These are phyloP conservation scores for Merops nubicus DNA, from an alignment of 2,113 vertebrate species.

Conservation along the genomic window DNA sequence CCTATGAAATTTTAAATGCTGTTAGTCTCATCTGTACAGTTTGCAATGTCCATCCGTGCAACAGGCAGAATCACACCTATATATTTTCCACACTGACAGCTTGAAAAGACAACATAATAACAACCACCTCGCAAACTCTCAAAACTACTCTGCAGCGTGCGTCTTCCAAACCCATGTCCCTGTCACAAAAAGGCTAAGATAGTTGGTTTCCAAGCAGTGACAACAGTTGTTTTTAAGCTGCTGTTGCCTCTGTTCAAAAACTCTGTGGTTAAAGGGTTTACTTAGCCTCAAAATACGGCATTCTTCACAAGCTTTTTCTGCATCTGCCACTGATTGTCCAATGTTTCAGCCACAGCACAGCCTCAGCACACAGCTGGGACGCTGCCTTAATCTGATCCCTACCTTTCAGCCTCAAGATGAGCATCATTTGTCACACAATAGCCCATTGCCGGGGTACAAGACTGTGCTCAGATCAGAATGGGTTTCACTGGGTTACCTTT, in stretches of 20 bases:
- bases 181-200: neutral
- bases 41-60: neutral
- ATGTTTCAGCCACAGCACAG: neutral
- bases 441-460: fast-evolving
- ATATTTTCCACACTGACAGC: neutral
- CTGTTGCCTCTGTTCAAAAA: neutral
- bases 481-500: neutral
- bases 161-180: neutral
- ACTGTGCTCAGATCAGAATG: neutral
- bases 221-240: neutral
- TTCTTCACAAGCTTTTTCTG: neutral
- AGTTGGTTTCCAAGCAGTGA: neutral
- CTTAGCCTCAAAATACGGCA: neutral
- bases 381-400: neutral
- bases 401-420: neutral
- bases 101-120: neutral
- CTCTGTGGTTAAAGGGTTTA: neutral
- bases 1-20: neutral
- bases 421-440: neutral
- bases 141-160: neutral
- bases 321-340: neutral
- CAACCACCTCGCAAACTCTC: neutral
- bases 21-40: neutral
- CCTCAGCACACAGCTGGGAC: neutral
- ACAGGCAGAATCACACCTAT: neutral